These are phyloP conservation scores for Mythimna ferrago DNA, from an alignment of 2,888 invertebrate species.

Conservation along the genomic window DNA sequence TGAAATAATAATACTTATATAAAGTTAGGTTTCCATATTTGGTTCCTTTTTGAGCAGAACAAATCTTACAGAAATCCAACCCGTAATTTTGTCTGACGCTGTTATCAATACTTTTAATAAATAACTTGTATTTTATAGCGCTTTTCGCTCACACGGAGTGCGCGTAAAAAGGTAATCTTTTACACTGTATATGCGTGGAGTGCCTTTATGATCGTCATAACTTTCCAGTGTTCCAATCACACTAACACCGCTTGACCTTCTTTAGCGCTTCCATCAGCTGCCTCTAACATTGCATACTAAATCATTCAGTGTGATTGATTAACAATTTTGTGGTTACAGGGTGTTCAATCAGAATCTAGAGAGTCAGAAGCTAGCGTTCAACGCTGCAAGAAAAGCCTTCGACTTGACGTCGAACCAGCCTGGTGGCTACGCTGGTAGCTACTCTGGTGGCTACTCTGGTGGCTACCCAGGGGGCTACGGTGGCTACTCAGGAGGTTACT, in stretches of 20 bases:
- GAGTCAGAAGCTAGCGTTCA: slow-evolving; percentile 79
- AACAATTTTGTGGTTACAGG: slow-evolving; percentile 75
- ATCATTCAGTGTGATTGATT: slow-evolving; percentile 60
- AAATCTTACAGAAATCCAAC: background rate
- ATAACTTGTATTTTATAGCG: slow-evolving; percentile 57
- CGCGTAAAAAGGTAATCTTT: slow-evolving; percentile 57
- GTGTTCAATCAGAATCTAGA: slow-evolving; percentile 78
- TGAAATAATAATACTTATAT: background rate
- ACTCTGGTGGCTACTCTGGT: slow-evolving; percentile 25
- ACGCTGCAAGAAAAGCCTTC: slow-evolving; percentile 84
- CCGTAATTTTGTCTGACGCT: background rate
- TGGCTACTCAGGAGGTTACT: slow-evolving; percentile 68
- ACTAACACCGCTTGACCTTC: slow-evolving; percentile 47
- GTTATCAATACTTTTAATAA: slow-evolving; percentile 19
- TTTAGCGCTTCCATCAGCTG: slow-evolving; percentile 57
- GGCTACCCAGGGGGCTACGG: slow-evolving; percentile 25
- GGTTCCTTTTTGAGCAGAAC: background rate
- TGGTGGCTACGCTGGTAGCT: slow-evolving; percentile 66
- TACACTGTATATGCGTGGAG: slow-evolving; percentile 25
- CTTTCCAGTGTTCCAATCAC: slow-evolving; percentile 40
- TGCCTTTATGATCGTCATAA: slow-evolving; percentile 45
- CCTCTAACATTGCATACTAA: slow-evolving; percentile 37
- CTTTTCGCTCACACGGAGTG: slow-evolving; percentile 18
- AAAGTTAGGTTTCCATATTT: background rate
- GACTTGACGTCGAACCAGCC: slow-evolving; percentile 81